phyloP scores from a whole-genome alignment of 2,113 vertebrate species.

The Chiloscyllium plagiosum region DNA sequence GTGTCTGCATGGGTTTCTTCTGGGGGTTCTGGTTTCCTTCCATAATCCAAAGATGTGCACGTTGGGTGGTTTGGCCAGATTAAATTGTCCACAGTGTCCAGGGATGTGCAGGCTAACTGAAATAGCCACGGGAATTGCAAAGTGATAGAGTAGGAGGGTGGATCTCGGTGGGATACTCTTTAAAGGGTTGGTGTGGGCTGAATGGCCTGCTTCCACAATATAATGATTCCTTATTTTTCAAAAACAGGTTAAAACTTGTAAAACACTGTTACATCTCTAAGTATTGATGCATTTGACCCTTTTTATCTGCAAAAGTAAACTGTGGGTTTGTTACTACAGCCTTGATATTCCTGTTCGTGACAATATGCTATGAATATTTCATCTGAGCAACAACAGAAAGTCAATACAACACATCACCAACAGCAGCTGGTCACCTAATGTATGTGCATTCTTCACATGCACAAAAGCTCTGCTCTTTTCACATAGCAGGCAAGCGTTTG shows the following conservation, averaged over 20 bases:
- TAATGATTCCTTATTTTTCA: not conserved
- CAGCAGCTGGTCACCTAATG: too few species aligned
- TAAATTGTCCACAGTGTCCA: too few species aligned
- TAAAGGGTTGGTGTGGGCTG: too few species aligned
- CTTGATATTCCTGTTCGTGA: not conserved
- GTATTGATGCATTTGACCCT: not conserved
- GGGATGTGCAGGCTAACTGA: too few species aligned
- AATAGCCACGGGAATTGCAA: too few species aligned
- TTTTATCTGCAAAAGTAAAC: not conserved
- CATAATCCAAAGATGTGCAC: too few species aligned
- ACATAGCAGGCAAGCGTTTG: not conserved
- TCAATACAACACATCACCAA: not conserved
- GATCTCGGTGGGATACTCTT: too few species aligned
- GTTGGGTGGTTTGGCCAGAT: too few species aligned
- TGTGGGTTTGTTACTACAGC: not conserved
- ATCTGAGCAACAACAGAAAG: not conserved
- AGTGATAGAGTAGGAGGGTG: too few species aligned
- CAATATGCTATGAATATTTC: not conserved
- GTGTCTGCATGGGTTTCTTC: too few species aligned
- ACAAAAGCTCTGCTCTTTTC: not conserved
- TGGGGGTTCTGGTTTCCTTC: too few species aligned
- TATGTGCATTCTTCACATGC: not conserved
- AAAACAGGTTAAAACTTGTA: not conserved
- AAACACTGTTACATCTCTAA: not conserved
- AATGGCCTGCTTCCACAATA: too few species aligned